phyloP scores from a whole-genome alignment of 2,888 invertebrate genomes.

The Drosophila pseudotakahashii region DNA sequence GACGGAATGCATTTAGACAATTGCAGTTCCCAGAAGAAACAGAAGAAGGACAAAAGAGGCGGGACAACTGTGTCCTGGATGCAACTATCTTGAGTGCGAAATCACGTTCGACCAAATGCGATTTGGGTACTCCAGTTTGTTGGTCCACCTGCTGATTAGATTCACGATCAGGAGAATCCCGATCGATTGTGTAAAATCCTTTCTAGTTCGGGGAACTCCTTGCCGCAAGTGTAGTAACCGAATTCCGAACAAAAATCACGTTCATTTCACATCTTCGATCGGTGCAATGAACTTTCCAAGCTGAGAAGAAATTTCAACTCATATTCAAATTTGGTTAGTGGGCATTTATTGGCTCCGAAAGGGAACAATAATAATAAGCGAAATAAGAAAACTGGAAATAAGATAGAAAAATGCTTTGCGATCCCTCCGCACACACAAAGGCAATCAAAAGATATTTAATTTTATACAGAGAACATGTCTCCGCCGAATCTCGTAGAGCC shows the following conservation, averaged over 20 bases:
- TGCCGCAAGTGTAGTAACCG: background rate
- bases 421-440: constrained; percentile 57
- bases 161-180: background rate
- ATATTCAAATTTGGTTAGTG: constrained; percentile 63
- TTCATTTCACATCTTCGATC: background rate
- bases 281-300: constrained; percentile 68
- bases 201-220: constrained; percentile 47
- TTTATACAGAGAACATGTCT: constrained; percentile 75
- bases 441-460: constrained; percentile 74
- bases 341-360: constrained; percentile 58
- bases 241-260: background rate
- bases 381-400: constrained; percentile 57
- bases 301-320: constrained; percentile 46
- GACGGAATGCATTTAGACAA: constrained; percentile 26
- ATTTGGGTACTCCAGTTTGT: constrained; percentile 11
- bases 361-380: constrained; percentile 53
- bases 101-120: constrained; percentile 58
- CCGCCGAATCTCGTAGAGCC: constrained; percentile 34
- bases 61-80: constrained; percentile 25
- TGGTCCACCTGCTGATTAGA: constrained; percentile 46
- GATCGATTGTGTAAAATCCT: constrained; percentile 51
- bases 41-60: constrained; percentile 25
- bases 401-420: constrained; percentile 52
- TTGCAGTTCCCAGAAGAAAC: constrained; percentile 58
- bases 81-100: constrained; percentile 67